Evolutionary conservation across 2,113 vertebrate genomes (phyloP), one percentile per base, ranked within the genome.

Genomic region (Chamaetylas fuelleborni): DNA sequence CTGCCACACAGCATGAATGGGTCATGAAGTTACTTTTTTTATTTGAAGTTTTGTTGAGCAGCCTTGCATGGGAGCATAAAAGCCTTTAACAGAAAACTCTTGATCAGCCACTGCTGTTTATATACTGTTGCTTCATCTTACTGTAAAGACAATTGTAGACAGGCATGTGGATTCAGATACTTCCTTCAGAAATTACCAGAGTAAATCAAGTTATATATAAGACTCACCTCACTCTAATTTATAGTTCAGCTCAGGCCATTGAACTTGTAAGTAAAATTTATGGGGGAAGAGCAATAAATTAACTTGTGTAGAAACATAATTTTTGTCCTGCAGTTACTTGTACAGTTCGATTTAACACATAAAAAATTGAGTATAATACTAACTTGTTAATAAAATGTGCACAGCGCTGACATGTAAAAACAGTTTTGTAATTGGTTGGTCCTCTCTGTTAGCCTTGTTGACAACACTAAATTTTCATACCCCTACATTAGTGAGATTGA

Each of bases 381-480:
- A 97, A 97, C 95, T 97, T 97, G 97, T 97, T 98, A 98, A 98
- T 98, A 97, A 97, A 98, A 98, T 84, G 91, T 97, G 94, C 96
- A 84, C 92, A 97, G 97, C 87, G 98, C 93, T 98, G 98, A 98
- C 97, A 97, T 97, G 97, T 95, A 97, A 97, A 98, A 98, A 97
- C 81, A 96, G 70, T 94, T 96, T 96, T 97, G 96, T 97, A 98
- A 97, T 97, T 97, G 96, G 95, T 95, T 83, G 86, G 94, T 96
- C 86, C 88, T 97, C 96, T 98, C 96, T 83, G 96, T 97, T 97
- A 97, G 95, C 96, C 96, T 97, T 97, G 96, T 95, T 98, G 98
- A 98, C 97, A 98, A 97, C 97, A 96, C 94, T 93, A 97, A 98
- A 97, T 97, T 98, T 96, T 93, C 85, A 97, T 96, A 95, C 74